These are phyloP conservation scores for Dromius quadrimaculatus DNA, from an alignment of 2,888 invertebrate genomes.

Conservation along the genomic window DNA sequence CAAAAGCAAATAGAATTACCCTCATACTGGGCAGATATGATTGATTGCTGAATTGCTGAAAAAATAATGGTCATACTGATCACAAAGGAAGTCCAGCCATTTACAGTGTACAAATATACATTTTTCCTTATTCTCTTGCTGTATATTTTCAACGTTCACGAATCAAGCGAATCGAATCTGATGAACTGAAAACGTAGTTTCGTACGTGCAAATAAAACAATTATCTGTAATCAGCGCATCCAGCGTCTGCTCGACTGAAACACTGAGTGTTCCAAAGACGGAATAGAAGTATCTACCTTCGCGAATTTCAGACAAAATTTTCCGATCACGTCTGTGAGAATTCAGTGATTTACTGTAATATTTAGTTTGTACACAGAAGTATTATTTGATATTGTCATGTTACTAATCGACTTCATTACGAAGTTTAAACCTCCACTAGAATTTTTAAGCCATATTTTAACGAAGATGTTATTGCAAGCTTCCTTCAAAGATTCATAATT, in stretches of 20 bases:
- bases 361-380: slow-evolving; percentile 31
- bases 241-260: not conserved
- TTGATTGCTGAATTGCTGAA: too few relatives aligned
- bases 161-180: slow-evolving; percentile 8
- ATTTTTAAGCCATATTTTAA: not conserved
- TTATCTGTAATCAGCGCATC: slow-evolving; percentile 41
- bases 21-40: too few relatives aligned
- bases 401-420: not conserved
- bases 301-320: slow-evolving; percentile 38
- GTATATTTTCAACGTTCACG: not conserved
- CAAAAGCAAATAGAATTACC: too few relatives aligned
- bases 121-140: not conserved
- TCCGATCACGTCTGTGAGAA: slow-evolving; percentile 41
- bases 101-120: not conserved
- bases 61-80: too few relatives aligned
- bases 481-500: not conserved
- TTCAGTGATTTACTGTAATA: slow-evolving; percentile 43
- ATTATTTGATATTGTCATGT: slow-evolving; percentile 12
- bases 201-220: slow-evolving; percentile 45
- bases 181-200: slow-evolving; percentile 42
- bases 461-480: not conserved
- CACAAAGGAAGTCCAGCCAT: too few relatives aligned
- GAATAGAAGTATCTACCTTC: slow-evolving; percentile 13
- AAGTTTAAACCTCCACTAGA: too few relatives aligned
- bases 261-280: slow-evolving; percentile 6